These are phyloP conservation scores for Anthrax anthrax DNA, from an alignment of 2,888 invertebrate species.

Conservation along the genomic window DNA sequence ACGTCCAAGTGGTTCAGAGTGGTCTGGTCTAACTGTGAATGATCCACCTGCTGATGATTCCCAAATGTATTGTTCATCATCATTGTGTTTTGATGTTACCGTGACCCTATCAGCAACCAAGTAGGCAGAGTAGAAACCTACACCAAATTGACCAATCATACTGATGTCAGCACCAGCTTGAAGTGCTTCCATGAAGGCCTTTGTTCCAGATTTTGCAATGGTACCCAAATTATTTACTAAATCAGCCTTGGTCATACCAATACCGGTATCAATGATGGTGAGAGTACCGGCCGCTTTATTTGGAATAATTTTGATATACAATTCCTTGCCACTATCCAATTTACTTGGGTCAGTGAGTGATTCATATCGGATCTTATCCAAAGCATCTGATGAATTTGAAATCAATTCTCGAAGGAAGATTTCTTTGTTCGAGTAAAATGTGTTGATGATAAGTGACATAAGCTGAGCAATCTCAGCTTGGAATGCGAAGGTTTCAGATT, in stretches of 20 bases:
- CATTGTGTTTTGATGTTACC: conserved; percentile 91
- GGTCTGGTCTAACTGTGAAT: conserved; percentile 75
- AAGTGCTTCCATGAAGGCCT: conserved; percentile 99
- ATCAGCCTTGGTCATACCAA: conserved; percentile 99
- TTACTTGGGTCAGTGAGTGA: conserved; percentile 91
- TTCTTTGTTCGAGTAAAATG: conserved; percentile 99
- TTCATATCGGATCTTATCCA: conserved; percentile 90
- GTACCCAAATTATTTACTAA: conserved; percentile 97
- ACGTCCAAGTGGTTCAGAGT: conserved; percentile 68
- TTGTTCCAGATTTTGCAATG: conserved; percentile 99
- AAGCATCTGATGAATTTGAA: conserved; percentile 92
- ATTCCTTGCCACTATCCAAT: conserved; percentile 84
- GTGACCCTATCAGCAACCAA: conserved; percentile 88
- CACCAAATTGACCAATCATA: conserved; percentile 99
- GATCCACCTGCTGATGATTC: conserved; percentile 97
- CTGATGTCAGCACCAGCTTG: conserved; percentile 98
- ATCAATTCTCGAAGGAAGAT: conserved; percentile 98
- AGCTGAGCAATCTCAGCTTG: conserved; percentile 99
- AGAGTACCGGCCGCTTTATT: conserved; percentile 91
- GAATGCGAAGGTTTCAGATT: conserved; percentile 96
- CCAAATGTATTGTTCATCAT: conserved; percentile 97
- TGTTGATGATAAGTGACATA: conserved; percentile 99
- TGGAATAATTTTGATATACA: conserved; percentile 91
- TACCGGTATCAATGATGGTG: conserved; percentile 88
- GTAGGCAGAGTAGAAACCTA: conserved; percentile 99